Evolutionary conservation across 2,113 vertebrate genomes (phyloP).

Genomic region (Rhea americana): DNA sequence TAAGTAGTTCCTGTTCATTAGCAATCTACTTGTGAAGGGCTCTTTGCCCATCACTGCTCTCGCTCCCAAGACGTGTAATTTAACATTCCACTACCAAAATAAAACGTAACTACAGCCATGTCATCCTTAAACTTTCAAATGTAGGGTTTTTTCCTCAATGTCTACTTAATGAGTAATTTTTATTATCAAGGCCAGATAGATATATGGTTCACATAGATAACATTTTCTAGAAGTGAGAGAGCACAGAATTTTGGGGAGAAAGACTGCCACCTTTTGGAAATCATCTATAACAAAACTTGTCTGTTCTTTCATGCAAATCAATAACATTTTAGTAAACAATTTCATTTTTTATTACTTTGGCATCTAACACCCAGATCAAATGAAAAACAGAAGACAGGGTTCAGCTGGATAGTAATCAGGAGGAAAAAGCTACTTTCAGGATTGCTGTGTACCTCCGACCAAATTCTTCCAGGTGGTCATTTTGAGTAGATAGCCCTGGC

Average conservation of each 20-base stretch:
- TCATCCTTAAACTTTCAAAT: background rate
- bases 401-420: background rate
- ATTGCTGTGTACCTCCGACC: background rate
- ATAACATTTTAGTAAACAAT: background rate
- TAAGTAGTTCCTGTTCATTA: background rate
- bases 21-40: background rate
- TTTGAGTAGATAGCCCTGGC: background rate
- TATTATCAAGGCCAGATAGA: background rate
- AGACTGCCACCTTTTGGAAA: constrained; percentile 59
- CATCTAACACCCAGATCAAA: background rate
- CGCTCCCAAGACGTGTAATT: background rate
- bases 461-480: background rate
- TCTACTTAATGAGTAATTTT: background rate
- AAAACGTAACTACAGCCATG: background rate
- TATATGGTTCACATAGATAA: background rate
- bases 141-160: background rate
- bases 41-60: background rate
- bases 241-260: constrained; percentile 6
- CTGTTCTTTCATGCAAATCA: background rate
- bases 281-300: background rate
- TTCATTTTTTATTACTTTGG: background rate
- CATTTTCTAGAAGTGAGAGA: background rate
- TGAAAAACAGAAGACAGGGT: background rate
- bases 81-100: constrained; percentile 13
- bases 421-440: background rate